Evolutionary conservation across 2,888 invertebrate species (phyloP), one percentile per base, ranked within the genome.

Genomic region (Apomyelois bistriatella): DNA sequence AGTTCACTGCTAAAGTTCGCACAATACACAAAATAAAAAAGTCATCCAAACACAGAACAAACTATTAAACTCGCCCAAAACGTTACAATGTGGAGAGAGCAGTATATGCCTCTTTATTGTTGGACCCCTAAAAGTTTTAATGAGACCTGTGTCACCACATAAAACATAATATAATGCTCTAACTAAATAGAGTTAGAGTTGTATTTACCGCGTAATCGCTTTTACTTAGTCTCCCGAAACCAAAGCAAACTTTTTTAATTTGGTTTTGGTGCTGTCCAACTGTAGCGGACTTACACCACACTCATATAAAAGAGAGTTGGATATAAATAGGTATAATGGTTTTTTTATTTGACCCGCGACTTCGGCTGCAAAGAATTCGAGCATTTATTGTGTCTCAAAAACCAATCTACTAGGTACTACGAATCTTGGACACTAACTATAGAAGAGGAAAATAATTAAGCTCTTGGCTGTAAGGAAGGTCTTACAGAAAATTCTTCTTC

Each of bases 131-230:
- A 16, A 48, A 48, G 36, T 48, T 48, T 36, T 48, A 48, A 48
- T 48, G 48, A 37, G 48, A 48, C 48, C 47, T 12, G 36, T 37
- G 37, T 12, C 48, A 48, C 48, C 36, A 16, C 48, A 16, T 37
- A 48, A 48, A 48, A 47, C 37, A 48, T 17, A 17, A 35, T 17
- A 35, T 36, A 22, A 36, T 35, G 47, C 10, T 47, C 47, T 35
- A 15, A 35, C 47, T 15, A 15, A 16, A 16, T 47, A 47, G 15
- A 10, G 13, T 15, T 35, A 32, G 3, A 15, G n/a, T 17, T 36
- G 36, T 35, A 17, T 36, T 48, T 35, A 16, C 35, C 16, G 15
- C 36, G 28, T 43, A 43, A 36, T n/a, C 16, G 15, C 30, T 32
- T 46, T 32, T 8, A 16, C 16, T 36, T 30, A 46, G 16, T 5